Evolutionary conservation across 2,113 vertebrate genomes (phyloP).

Genomic region (Meles meles): DNA sequence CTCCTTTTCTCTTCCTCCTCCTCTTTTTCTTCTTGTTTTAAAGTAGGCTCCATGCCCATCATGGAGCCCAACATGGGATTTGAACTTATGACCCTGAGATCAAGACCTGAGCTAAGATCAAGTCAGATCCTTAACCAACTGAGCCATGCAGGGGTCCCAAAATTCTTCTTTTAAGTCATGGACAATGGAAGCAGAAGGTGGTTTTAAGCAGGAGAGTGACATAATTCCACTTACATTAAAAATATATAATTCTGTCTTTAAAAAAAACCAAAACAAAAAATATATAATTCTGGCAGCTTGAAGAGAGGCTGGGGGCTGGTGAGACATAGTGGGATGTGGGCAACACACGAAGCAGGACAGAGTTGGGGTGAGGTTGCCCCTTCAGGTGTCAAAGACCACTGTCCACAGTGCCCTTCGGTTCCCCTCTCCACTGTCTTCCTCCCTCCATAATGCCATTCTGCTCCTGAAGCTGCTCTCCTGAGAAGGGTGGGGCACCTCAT

Average conservation of each 20-base stretch:
- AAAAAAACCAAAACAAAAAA: background rate
- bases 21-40: too few species aligned
- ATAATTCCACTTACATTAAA: background rate
- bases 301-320: background rate
- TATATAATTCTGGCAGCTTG: background rate
- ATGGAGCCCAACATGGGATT: background rate
- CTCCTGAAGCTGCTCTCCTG: rapidly evolving
- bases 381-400: background rate
- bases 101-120: background rate
- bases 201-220: background rate
- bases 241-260: background rate
- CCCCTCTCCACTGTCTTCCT: background rate
- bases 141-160: background rate
- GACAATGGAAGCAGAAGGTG: background rate
- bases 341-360: background rate
- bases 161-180: background rate
- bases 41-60: background rate
- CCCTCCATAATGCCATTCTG: background rate
- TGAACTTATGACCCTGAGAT: background rate
- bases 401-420: background rate
- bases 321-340: background rate
- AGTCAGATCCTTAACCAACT: background rate
- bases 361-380: background rate
- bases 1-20: background rate
- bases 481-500: background rate